Evolutionary conservation across 30 jellyfish, hydroid and myxozoan genomes (phyloP), one percentile per base, ranked within the genome.

Genomic region (Hydra vulgaris): DNA sequence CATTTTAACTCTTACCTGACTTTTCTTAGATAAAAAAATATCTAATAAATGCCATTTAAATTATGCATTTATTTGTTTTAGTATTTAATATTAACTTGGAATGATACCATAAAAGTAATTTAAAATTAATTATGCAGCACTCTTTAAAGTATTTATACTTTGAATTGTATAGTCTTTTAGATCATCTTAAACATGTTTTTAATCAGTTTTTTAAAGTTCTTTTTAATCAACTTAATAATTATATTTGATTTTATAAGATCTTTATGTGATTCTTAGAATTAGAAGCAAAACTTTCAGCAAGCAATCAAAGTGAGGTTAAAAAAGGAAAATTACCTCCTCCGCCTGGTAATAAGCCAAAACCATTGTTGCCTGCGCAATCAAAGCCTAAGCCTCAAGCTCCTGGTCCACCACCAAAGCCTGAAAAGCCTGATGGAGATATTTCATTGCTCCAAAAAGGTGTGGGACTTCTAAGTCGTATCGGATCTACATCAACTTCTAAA

Each of bases 301-400:
- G 17, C 25, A 27, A 17, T 0, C 89, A 53, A 56, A 26, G 54
- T 23, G 84, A 70, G 8, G 26, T 73, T 0, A 80, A 66, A 23
- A 76, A 77, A 26, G 66, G 79, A 72, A 54, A 55, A 53, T 85
- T 80, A 70, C 85, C 88, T 21, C 83, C 83, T 16, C 83, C 81
- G 12, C 72, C 95, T 23, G 55, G 73, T 5, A 85, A 23, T 20
- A 83, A 85, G 27, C 89, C 94, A 18, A 78, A 71, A 26, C 87
- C 87, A 0, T 70, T 84, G 19, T 18, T 25, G 23, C 81, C 87
- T 22, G 18, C 21, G 17, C 76, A 78, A 23, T 77, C 85, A 77
- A 78, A 78, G 54, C 85, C 85, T 17, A 21, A 21, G 15, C 25
- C 76, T 3, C 61, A 5, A 40, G 61, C 61, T 12, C 61, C 61